Percentiles rank a stretch among this genome's conserved stretches.
Evolutionary conservation across 2,797 vertebrate species (phyloP).

Genomic region (Dromococcyx pavoninus): DNA sequence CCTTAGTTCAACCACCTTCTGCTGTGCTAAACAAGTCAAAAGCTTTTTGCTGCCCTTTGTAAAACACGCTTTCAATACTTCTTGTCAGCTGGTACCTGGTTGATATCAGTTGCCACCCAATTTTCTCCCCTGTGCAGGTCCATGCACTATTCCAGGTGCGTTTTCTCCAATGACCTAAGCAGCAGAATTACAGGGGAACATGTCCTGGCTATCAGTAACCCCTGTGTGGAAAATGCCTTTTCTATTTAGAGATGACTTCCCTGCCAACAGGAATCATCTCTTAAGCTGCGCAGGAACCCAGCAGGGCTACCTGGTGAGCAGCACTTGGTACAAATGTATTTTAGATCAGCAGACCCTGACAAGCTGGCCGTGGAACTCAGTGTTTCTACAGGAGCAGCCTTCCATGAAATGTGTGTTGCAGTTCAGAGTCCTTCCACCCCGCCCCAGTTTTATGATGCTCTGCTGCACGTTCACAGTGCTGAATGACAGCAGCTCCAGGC

Average conservation of each 20-base stretch:
- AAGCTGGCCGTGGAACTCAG: fast-evolving
- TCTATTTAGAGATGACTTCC: not conserved
- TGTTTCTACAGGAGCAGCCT: not conserved
- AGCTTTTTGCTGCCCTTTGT: not conserved
- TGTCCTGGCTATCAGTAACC: not conserved
- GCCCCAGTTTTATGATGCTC: fast-evolving
- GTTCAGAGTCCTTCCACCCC: fast-evolving
- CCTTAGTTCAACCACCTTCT: not conserved
- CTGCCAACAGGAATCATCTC: not conserved
- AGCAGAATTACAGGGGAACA: not conserved
- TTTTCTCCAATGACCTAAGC: not conserved
- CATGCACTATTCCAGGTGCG: not conserved
- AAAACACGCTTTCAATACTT: not conserved
- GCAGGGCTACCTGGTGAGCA: not conserved
- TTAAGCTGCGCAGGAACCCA: not conserved
- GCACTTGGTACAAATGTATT: not conserved
- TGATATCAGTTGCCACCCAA: not conserved
- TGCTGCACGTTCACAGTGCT: fast-evolving
- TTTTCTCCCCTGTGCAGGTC: not conserved
- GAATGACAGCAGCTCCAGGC: fast-evolving
- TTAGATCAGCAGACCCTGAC: not conserved
- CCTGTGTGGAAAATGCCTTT: not conserved
- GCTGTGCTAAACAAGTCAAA: not conserved
- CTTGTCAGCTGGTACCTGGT: not conserved
- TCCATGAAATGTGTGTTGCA: fast-evolving